Percentiles rank a stretch among this genome's conserved stretches.
Evolutionary conservation across 2,113 vertebrate species (phyloP).

Genomic region (Pogona vitticeps): DNA sequence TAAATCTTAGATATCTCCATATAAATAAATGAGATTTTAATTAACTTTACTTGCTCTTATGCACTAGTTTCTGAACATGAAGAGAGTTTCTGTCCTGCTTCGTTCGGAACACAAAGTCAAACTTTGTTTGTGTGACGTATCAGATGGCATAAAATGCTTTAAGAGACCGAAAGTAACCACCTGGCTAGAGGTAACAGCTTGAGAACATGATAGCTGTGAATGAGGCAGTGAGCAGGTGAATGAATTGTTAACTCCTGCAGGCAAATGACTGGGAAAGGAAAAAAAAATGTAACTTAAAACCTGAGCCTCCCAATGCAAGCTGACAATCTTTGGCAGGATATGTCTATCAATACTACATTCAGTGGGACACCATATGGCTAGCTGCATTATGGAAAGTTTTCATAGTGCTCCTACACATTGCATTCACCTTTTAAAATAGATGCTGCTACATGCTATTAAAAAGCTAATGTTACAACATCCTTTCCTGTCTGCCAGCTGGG

Average conservation of each 20-base stretch:
- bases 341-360: slow-evolving; percentile 76
- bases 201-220: slow-evolving; percentile 64
- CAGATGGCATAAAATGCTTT: not conserved
- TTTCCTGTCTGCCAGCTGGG: slow-evolving; percentile 56
- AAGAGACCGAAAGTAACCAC: not conserved
- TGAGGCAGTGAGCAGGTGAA: slow-evolving; percentile 68
- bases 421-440: slow-evolving; percentile 66
- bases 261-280: slow-evolving; percentile 46
- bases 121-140: not conserved
- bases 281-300: slow-evolving; percentile 41
- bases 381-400: slow-evolving; percentile 74
- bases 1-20: not conserved
- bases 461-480: slow-evolving; percentile 71
- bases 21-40: not conserved
- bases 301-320: slow-evolving; percentile 26
- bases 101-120: not conserved
- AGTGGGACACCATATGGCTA: slow-evolving; percentile 83
- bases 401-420: slow-evolving; percentile 75
- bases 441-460: slow-evolving; percentile 67
- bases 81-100: not conserved
- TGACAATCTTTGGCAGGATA: slow-evolving; percentile 50
- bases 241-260: slow-evolving; percentile 75
- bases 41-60: not conserved
- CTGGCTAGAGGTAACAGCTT: slow-evolving; percentile 30
- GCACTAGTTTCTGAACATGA: not conserved